Evolutionary conservation across 1,140 invertebrate species (phyloP).

Genomic region (Drosophila santomea): DNA sequence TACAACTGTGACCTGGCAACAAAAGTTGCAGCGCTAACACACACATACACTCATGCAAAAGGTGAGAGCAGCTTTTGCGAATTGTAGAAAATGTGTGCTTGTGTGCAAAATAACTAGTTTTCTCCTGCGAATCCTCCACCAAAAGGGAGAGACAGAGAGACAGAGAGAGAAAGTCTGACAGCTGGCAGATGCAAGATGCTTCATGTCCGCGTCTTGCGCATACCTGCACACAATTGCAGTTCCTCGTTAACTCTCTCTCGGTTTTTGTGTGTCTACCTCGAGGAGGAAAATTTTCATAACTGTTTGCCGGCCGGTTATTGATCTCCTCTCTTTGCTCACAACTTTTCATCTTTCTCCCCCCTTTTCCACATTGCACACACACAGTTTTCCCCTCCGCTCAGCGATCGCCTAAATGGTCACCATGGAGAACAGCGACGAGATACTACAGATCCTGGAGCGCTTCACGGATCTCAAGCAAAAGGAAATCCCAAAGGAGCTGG

Average conservation of each 20-base stretch:
- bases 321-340: slow-evolving; percentile 4
- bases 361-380: not conserved
- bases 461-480: slow-evolving; percentile 91
- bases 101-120: slow-evolving; percentile 66
- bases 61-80: slow-evolving; percentile 18
- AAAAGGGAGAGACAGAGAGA: not conserved
- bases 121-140: slow-evolving; percentile 36
- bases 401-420: slow-evolving; percentile 62
- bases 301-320: slow-evolving; percentile 39
- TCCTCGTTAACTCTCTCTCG: not conserved
- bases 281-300: slow-evolving; percentile 55
- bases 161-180: not conserved
- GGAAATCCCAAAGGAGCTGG: slow-evolving; percentile 94
- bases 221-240: slow-evolving; percentile 24
- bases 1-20: slow-evolving; percentile 33
- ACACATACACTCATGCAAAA: not conserved
- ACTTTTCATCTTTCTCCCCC: not conserved
- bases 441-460: slow-evolving; percentile 92
- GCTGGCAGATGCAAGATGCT: slow-evolving; percentile 37
- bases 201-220: slow-evolving; percentile 24
- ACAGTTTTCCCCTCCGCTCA: slow-evolving; percentile 18
- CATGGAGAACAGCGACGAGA: slow-evolving; percentile 95
- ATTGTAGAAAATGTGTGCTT: slow-evolving; percentile 11
- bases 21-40: slow-evolving; percentile 32
- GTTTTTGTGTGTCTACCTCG: slow-evolving; percentile 68